Conservation (phyloP, 2,113 vertebrate genomes). For the pig (Sus scrofa) region DNA sequence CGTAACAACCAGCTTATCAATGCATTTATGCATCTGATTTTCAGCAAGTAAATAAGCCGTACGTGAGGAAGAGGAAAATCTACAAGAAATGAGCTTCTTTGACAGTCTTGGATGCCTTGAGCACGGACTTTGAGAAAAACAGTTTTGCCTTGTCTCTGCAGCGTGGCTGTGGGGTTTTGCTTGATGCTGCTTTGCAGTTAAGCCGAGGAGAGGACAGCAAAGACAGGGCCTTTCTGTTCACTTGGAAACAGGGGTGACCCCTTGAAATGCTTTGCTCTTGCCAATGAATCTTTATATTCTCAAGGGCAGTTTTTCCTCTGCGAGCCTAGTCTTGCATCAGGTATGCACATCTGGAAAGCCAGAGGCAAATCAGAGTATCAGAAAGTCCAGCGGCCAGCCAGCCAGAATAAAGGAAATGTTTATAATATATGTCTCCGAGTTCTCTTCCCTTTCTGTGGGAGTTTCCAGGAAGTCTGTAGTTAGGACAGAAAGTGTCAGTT, state of each 20-base stretch:
- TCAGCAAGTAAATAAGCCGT: neutral
- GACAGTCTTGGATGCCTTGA: neutral
- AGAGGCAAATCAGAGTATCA: neutral
- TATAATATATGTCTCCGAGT: no score
- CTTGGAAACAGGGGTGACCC: neutral
- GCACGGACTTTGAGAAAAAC: neutral
- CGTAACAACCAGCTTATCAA: neutral
- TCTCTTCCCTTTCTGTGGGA: neutral
- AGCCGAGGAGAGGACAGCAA: neutral
- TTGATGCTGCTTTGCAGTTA: neutral
- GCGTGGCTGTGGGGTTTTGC: neutral
- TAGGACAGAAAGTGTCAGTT: neutral
- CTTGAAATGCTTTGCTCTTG: neutral
- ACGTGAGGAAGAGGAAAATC: neutral
- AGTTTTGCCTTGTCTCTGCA: neutral
- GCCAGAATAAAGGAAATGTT: neutral
- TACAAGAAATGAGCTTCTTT: neutral
- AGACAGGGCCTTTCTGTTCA: neutral
- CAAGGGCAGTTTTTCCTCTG: neutral
- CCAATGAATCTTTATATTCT: neutral
- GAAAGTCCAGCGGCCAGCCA: neutral
- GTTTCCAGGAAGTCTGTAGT: neutral
- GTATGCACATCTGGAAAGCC: rapidly evolving
- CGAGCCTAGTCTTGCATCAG: neutral
- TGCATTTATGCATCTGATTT: neutral